phyloP scores from a whole-genome alignment of 1,140 invertebrate genomes.

The Drosophila nebulosa region DNA sequence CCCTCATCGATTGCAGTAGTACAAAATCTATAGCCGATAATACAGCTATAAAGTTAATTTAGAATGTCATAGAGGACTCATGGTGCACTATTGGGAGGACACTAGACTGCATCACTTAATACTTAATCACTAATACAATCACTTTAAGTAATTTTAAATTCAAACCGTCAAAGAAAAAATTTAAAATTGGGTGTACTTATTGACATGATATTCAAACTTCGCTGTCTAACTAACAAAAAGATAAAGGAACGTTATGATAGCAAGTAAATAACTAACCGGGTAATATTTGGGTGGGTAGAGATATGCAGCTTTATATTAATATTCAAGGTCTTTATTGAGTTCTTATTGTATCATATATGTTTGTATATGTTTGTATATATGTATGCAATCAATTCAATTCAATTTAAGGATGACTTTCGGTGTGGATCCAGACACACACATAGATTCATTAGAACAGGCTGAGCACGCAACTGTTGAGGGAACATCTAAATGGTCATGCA shows the following conservation, averaged over 20 bases:
- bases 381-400: conserved; percentile 39
- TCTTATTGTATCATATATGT: not conserved
- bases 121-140: no score
- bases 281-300: not conserved
- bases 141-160: no score
- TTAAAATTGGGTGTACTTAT: no score
- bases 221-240: not conserved
- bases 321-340: not conserved
- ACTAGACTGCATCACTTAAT: no score
- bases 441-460: conserved; percentile 98
- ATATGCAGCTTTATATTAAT: not conserved
- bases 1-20: no score
- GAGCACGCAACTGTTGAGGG: conserved; percentile 99
- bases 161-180: no score
- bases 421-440: conserved; percentile 99
- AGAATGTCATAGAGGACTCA: no score
- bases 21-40: no score
- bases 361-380: conserved; percentile 2
- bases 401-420: conserved; percentile 93
- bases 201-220: no score
- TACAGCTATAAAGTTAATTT: not conserved
- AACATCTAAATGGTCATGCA: conserved; percentile 99
- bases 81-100: no score
- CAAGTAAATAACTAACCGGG: not conserved
- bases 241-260: not conserved